Evolutionary conservation across 1,140 invertebrate species (phyloP).

Genomic region (Orchestia grillus): DNA sequence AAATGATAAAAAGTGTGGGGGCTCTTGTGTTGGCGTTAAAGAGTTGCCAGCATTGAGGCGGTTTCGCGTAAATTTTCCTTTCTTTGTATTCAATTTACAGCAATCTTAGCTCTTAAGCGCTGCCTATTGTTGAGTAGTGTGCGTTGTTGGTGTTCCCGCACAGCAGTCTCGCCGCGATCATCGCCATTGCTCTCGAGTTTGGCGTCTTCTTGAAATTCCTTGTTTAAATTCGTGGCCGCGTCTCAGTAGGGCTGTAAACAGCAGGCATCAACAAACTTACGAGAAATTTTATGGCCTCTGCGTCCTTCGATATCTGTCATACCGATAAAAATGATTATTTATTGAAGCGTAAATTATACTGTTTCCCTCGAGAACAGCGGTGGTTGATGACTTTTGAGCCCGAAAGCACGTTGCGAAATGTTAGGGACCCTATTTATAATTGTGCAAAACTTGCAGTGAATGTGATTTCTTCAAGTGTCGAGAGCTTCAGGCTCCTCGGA

Average conservation of each 20-base stretch:
- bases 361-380: background rate
- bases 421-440: too few species aligned
- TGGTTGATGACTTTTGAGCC: too few species aligned
- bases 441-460: too few species aligned
- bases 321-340: background rate
- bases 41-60: too few species aligned
- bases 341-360: background rate
- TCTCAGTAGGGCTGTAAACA: conserved; percentile 7
- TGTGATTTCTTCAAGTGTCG: too few species aligned
- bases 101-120: too few species aligned
- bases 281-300: background rate
- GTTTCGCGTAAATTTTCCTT: background rate
- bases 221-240: background rate
- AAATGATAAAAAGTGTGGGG: background rate
- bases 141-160: background rate
- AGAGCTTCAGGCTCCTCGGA: too few species aligned
- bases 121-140: too few species aligned
- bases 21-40: background rate
- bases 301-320: background rate
- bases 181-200: background rate
- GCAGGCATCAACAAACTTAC: conserved; percentile 7
- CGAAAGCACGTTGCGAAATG: too few species aligned
- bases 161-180: background rate
- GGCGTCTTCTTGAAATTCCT: background rate
- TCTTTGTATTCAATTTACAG: background rate